Base-by-base conservation (phyloP, 2,888 invertebrate species). In the Agrypnus murinus region DNA sequence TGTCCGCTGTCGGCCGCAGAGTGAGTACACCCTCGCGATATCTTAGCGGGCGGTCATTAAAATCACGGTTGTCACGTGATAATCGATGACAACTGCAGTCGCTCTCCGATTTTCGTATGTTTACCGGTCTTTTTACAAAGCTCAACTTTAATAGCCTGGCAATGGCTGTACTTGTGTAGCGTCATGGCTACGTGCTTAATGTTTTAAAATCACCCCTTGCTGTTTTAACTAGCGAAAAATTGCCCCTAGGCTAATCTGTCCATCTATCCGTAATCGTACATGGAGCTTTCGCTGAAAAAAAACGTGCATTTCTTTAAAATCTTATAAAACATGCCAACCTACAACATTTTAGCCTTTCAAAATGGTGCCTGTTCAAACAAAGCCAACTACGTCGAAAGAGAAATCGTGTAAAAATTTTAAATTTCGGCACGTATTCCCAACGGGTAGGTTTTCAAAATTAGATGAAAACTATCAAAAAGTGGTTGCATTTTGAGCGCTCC, bases 31-130 rank as follows among this genome's bases (percentile, higher is more conserved):
- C 89, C 90, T 90, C 90, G 89, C 89, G 81, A 81, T 82, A 82
- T 83, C 82, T 82, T 83, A 79, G 80, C 80, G 88, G 87, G 88
- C 88, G 88, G 89, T 90, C 90, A 89, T 90, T 90, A 90, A 89
- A 90, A 90, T 89, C 90, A 89, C 89, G 82, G 78, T 80, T 88
- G 90, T 91, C 90, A 91, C 91, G 91, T 91, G 90, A 89, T 90
- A 81, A 89, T 90, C 90, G 89, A 89, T 90, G 90, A 90, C 90
- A 90, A 89, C 87, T 87, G 87, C 86, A 83, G 83, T 81, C 85
- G 87, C 86, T 87, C 83, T 85, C 86, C 86, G 74, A 75, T 76
- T 77, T 77, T 75, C 77, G 74, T 75, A 64, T 75, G 75, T 76
- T 77, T 77, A 75, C 74, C 74, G 72, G 73, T 73, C 87, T 87